These are phyloP conservation scores for Gymnorhina tibicen DNA, from an alignment of 2,113 vertebrate genomes.

Conservation along the genomic window DNA sequence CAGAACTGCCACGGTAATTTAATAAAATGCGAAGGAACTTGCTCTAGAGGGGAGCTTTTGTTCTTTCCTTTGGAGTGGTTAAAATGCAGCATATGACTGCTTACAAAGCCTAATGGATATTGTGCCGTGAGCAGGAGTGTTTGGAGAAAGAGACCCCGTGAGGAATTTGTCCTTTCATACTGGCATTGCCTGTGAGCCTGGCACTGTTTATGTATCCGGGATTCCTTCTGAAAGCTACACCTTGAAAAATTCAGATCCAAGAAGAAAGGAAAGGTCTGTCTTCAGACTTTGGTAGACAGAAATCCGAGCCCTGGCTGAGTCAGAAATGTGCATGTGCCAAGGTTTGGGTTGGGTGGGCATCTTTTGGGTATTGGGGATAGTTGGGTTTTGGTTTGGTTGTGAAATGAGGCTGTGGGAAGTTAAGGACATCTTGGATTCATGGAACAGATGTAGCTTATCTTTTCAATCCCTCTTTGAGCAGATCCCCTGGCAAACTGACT, in stretches of 20 bases:
- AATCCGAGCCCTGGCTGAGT: not conserved
- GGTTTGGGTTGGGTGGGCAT: not conserved
- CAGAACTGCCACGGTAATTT: not conserved
- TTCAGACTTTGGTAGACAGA: not conserved
- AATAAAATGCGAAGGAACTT: not conserved
- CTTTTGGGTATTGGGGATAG: not conserved
- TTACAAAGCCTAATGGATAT: not conserved
- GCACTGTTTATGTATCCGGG: not conserved
- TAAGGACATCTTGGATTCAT: not conserved
- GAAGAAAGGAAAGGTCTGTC: not conserved
- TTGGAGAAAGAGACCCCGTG: not conserved
- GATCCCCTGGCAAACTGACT: not conserved
- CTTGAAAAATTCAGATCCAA: not conserved
- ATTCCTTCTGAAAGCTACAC: not conserved
- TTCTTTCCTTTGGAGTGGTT: not conserved
- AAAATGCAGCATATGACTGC: not conserved
- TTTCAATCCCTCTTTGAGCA: not conserved
- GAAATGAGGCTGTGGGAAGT: not conserved
- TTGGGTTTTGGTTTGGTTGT: not conserved
- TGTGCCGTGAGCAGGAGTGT: not conserved
- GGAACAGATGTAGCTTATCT: not conserved
- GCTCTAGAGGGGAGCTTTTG: not conserved
- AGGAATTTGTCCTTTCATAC: not conserved
- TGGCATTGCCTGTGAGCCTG: not conserved
- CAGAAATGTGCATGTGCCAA: not conserved